A percentile compares a stretch with the other conserved stretches of the same genome.
phyloP scores from a whole-genome alignment of 2,888 invertebrate species.

The Tipula lateralis region DNA sequence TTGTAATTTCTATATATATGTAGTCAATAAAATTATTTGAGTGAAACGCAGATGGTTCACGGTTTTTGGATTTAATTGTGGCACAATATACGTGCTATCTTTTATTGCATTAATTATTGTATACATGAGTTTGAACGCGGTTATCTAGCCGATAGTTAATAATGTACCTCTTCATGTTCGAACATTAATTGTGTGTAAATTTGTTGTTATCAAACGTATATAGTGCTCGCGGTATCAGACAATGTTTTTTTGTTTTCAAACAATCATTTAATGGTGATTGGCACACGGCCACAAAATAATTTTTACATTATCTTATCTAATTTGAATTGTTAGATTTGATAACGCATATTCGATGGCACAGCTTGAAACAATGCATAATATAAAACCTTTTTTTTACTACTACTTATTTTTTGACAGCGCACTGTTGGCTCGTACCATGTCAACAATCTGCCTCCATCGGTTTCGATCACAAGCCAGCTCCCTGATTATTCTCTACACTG shows the following conservation, averaged over 20 bases:
- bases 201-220: not conserved
- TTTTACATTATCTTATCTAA: not conserved
- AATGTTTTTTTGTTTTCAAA: too few relatives aligned
- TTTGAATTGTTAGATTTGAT: not conserved
- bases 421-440: too few relatives aligned
- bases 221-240: not conserved
- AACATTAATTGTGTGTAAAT: not conserved
- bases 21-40: not conserved
- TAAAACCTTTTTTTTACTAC: too few relatives aligned
- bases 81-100: not conserved
- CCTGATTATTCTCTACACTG: too few relatives aligned
- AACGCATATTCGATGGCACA: too few relatives aligned
- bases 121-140: not conserved
- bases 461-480: too few relatives aligned
- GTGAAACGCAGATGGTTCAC: not conserved
- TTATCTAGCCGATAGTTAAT: not conserved
- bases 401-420: too few relatives aligned
- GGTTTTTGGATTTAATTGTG: not conserved
- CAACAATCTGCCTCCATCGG: too few relatives aligned
- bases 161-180: not conserved
- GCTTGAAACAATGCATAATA: too few relatives aligned
- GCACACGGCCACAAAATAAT: not conserved
- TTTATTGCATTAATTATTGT: not conserved
- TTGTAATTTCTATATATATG: not conserved
- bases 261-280: not conserved